Evolutionary conservation across 2,797 vertebrate genomes (phyloP).

Genomic region (Anguilla pacifica): DNA sequence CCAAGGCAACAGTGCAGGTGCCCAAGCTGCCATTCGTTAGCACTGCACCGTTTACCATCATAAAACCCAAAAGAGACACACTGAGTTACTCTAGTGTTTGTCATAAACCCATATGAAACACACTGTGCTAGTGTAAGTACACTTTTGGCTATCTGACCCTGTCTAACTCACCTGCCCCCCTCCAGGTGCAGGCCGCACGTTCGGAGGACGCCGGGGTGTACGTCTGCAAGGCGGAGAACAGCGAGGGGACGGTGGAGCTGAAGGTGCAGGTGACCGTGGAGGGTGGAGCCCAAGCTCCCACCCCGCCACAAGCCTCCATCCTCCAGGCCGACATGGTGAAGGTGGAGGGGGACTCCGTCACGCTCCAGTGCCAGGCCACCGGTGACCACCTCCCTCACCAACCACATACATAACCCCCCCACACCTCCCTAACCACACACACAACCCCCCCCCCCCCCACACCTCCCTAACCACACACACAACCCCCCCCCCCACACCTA

Average conservation of each 20-base stretch:
- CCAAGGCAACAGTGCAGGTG: constrained; percentile 77
- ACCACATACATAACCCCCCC: not conserved
- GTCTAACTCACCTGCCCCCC: not conserved
- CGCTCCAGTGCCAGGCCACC: constrained; percentile 77
- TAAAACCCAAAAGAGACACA: no score
- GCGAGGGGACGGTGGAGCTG: constrained; percentile 75
- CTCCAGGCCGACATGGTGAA: constrained; percentile 64
- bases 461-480: not conserved
- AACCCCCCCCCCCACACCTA: no score
- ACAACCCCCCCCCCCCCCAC: not conserved
- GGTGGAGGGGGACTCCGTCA: constrained; percentile 79
- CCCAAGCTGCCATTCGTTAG: not conserved
- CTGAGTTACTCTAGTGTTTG: not conserved
- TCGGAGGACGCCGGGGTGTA: constrained; percentile 81
- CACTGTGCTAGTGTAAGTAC: not conserved
- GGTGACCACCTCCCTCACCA: constrained; percentile 64
- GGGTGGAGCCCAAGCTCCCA: constrained; percentile 39
- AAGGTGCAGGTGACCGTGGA: constrained; percentile 78
- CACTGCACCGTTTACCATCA: not conserved
- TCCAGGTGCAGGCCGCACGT: constrained; percentile 75
- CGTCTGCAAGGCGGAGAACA: constrained; percentile 81
- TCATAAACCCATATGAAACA: not conserved
- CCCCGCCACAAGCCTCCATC: constrained; percentile 70
- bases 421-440: no score
- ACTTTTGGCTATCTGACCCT: no score